phyloP scores from a whole-genome alignment of 2,113 vertebrate genomes.

The Corapipo altera region DNA sequence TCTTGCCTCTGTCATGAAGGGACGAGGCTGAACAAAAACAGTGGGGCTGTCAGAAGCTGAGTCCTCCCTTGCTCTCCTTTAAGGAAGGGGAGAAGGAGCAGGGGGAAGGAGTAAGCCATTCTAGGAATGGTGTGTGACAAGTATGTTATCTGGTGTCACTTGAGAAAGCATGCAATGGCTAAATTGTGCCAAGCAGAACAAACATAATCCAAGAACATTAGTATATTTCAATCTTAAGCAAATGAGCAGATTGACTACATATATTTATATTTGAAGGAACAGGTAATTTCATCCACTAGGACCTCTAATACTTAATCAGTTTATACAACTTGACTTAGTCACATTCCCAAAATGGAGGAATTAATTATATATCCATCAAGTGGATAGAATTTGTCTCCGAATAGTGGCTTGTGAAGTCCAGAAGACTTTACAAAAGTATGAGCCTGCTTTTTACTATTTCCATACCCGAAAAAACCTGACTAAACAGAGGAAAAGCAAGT shows the following conservation, averaged over 20 bases:
- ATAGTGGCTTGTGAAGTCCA: not conserved
- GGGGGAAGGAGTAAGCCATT: not conserved
- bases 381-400: not conserved
- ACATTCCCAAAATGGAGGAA: not conserved
- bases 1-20: not conserved
- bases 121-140: not conserved
- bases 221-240: not conserved
- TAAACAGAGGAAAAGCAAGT: not conserved
- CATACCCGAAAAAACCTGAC: not conserved
- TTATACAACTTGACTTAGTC: not conserved
- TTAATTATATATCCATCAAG: not conserved
- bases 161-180: not conserved
- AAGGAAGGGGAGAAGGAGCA: not conserved
- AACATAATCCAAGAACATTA: not conserved
- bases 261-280: not conserved
- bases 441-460: not conserved
- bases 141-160: not conserved
- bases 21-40: not conserved
- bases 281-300: not conserved
- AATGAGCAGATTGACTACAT: not conserved
- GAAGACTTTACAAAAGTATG: not conserved
- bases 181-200: not conserved
- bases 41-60: not conserved
- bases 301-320: not conserved
- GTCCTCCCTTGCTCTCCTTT: not conserved